Conservation (phyloP, 2,113 vertebrate genomes). For the Myrmecobius fasciatus region DNA sequence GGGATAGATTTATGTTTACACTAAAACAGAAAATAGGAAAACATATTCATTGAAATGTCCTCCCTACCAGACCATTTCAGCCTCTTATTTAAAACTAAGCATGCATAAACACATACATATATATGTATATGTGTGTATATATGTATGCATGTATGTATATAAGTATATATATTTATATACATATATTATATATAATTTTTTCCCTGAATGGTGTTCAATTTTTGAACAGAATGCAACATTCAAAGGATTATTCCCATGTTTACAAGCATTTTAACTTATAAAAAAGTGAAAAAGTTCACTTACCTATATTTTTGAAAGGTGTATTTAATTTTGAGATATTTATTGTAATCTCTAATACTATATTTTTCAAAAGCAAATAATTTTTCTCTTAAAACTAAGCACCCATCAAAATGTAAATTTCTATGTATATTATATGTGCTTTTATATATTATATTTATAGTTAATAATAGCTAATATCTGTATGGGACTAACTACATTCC, state of each 20-base stretch:
- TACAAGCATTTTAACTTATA: slow-evolving; percentile 12
- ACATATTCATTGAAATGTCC: slow-evolving; percentile 56
- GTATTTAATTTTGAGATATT: background rate
- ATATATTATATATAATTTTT: background rate
- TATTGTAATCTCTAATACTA: background rate
- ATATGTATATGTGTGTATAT: too few species aligned
- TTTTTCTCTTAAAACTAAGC: background rate
- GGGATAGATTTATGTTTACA: slow-evolving; percentile 61
- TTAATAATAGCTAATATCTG: background rate
- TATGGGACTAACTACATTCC: too few species aligned
- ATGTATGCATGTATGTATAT: too few species aligned
- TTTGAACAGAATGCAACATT: slow-evolving; percentile 5
- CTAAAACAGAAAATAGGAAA: slow-evolving; percentile 65
- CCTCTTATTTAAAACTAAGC: slow-evolving; percentile 64
- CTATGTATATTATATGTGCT: background rate
- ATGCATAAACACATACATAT: background rate
- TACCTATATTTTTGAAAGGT: background rate
- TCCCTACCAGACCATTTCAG: slow-evolving; percentile 45
- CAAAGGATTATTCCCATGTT: background rate
- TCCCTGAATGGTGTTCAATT: slow-evolving; percentile 36
- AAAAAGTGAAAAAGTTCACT: slow-evolving; percentile 43
- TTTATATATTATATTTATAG: background rate
- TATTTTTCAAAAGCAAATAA: background rate
- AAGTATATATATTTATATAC: too few species aligned
- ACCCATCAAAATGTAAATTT: background rate